These are phyloP conservation scores for Sylvietta virens DNA, from an alignment of 2,113 vertebrate species.

Conservation along the genomic window DNA sequence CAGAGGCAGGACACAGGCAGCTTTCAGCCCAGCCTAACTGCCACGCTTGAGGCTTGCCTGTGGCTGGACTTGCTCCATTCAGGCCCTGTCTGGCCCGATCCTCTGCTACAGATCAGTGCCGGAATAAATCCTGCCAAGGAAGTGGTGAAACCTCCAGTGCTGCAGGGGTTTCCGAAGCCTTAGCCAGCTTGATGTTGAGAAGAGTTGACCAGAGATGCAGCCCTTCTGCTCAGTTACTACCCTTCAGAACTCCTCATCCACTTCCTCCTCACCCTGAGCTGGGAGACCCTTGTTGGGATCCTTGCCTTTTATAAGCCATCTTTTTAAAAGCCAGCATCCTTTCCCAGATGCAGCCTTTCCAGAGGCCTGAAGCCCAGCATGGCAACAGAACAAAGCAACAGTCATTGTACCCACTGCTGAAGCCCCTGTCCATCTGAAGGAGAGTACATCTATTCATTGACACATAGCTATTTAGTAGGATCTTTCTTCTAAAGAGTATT, in stretches of 20 bases:
- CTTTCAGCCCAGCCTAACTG: constrained; percentile 17
- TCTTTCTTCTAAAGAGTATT: neutral
- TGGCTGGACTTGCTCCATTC: neutral
- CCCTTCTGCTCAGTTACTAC: neutral
- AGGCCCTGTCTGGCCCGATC: neutral
- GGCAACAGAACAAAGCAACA: neutral
- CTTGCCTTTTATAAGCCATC: neutral
- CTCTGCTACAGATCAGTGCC: neutral
- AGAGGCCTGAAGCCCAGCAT: neutral
- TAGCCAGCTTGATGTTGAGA: neutral
- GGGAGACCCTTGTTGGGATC: neutral
- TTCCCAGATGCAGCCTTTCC: neutral
- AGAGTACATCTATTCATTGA: neutral
- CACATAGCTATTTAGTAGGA: neutral
- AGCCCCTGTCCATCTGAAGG: neutral
- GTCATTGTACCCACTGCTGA: neutral
- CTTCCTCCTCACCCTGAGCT: neutral
- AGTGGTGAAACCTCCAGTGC: constrained; percentile 11
- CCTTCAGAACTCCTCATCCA: neutral
- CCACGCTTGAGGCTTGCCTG: neutral
- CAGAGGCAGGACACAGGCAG: constrained; percentile 47
- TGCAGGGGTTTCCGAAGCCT: neutral
- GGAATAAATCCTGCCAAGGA: neutral
- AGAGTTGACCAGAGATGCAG: neutral
- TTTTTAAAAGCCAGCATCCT: neutral